Evolutionary conservation across 2,797 vertebrate genomes (phyloP), one percentile per base, ranked within the genome.

Genomic region (Eulemur mongoz): DNA sequence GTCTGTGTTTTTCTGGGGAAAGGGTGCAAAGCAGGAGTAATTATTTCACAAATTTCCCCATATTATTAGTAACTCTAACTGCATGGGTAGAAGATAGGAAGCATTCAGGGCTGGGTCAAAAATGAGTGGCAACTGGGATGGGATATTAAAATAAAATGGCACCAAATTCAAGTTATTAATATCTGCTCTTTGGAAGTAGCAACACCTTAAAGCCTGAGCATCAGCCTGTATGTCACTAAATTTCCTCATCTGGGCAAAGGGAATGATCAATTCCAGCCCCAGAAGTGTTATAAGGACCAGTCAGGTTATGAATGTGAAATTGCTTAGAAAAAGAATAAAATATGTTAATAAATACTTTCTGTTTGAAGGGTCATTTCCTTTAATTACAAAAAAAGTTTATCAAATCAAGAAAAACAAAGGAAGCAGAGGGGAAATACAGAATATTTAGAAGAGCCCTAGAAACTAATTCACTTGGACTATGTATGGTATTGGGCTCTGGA

Each of bases 321-420:
- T 70, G 32, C 45, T 90, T 81, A 78, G 43, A 61, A 94, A 89
- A 92, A 90, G 35, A 86, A 75, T 84, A 94, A 91, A 96, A 82
- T 23, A 84, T 72, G 13, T 38, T 75, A 54, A 84, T 50, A 40
- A 89, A 67, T 85, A 35, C 13, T 50, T 86, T 89, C 32, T 93
- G 9, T 50, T 80, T 85, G 57, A 52, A 43, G 23, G 35, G 61
- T 75, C 1, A 54, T 81, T 91, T 69, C 22, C 18, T 91, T 75
- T 54, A 10, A 83, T 63, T 78, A 73, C 7, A 35, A 61, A 81
- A 81, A 89, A 88, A 48, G 11, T 27, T 43, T 76, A 72, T 86
- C 27, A 61, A 4, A 87, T 87, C 20, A 93, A 52, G 85, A 48
- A 27, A 59, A n/a, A 94, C 8, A 91, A 48, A 38, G 10, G 4